Base-by-base conservation (phyloP, 2,888 invertebrate genomes). In the Calameuta filiformis region DNA sequence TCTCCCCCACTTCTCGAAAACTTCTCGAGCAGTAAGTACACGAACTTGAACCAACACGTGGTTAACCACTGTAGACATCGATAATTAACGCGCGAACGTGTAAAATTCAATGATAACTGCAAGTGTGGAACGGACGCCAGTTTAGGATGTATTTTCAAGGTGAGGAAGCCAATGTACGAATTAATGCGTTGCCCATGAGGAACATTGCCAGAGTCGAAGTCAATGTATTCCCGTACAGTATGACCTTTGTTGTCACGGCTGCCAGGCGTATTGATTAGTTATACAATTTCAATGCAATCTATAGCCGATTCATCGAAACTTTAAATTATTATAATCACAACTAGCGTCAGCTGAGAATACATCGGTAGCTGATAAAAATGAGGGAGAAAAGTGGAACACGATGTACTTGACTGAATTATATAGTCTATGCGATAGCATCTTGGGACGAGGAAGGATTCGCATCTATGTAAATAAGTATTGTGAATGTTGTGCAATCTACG, bases 1-100 rank as follows among this genome's bases (percentile, higher is more conserved):
- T 84, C 80, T 77, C 69, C 80, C 79, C 79, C 81, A 71, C 71
- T 74, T 74, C 15, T 23, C 74, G 74, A 23, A 12, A 74, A 3
- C 74, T 30, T 35, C 74, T 6, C 74, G 74, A 23, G 35, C 4
- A 30, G 35, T 34, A 37, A 30, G 74, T 30, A 35, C 74, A 30
- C 30, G 35, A 74, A 74, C 35, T 74, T 74, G 0, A 56, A 30
- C 74, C 9, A 34, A 37, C 74, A 37, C 74, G 74, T 71, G 71
- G 23, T 34, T 23, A 34, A 31, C n/a, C 71, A 11, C 12, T 15
- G 71, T 71, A 23, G 12, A 33, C 71, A 30, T 35, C 74, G 11
- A 11, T 71, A 71, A 71, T 9, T 71, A 23, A 74, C 74, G 1
- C 12, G n/a, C 33, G 35, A 31, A 35, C n/a, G 73, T n/a, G 15